Evolutionary conservation across 2,888 invertebrate species (phyloP), one percentile per base, ranked within the genome.

Genomic region (Ceraclea dissimilis): DNA sequence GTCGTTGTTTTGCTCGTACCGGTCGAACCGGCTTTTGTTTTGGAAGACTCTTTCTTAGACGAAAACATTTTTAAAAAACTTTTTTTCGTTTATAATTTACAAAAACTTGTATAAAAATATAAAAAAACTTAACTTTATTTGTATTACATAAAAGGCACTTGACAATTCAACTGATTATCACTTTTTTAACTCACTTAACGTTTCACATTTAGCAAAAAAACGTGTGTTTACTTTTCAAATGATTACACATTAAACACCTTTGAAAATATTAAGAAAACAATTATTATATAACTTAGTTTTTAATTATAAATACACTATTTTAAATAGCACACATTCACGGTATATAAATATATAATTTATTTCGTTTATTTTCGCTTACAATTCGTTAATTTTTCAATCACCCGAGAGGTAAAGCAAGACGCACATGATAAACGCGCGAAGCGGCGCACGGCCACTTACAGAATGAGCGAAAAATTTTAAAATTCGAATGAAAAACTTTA

Each of bases 1-100:
- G 72, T 72, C 58, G 74, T 71, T 62, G 71, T 67, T 64, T 72
- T 73, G 56, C 74, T 69, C 67, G 48, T 52, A 49, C 57, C 52
- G 51, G 57, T 44, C 6, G 50, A n/a, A 39, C 39, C 39, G 39
- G 39, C 39, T 39, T 39, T 39, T 16, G 26, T 5, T 31, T 43
- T 52, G 56, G 56, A 57, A 57, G 56, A 57, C 56, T 57, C 44
- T 52, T 57, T 57, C 20, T 57, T 57, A 49, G 31, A 20, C n/a
- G 52, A 52, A 16, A 20, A 39, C 39, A 39, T 39, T 39, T 31
- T 39, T n/a, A 39, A 39, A 39, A n/a, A 39, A 39, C 39, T 39
- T n/a, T 39, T 16, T 8, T 39, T n/a, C 39, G 26, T 26, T 26
- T 26, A n/a, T n/a, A n/a, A n/a, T n/a, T 26, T 10, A 26, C 26